Conservation (phyloP, 2,113 vertebrate genomes). For the Aptenodytes patagonicus region DNA sequence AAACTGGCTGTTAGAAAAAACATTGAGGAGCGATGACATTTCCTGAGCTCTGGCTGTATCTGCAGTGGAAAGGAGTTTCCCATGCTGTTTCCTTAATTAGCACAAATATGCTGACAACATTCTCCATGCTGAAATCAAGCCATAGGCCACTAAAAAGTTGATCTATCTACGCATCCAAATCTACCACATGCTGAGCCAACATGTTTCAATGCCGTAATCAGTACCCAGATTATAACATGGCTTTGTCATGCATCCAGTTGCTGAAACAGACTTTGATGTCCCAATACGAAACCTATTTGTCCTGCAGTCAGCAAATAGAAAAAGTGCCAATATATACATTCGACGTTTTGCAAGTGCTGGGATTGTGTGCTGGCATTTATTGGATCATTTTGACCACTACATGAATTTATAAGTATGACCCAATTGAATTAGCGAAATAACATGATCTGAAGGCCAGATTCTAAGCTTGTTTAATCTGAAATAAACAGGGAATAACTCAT, state of each 20-base stretch:
- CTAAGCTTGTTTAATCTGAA: background rate
- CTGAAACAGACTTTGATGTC: constrained; percentile 56
- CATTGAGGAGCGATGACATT: background rate
- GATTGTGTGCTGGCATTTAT: background rate
- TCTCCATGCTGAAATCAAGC: constrained; percentile 32
- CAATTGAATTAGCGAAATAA: background rate
- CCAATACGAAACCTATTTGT: constrained; percentile 47
- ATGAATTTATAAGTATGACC: background rate
- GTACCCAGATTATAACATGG: constrained; percentile 37
- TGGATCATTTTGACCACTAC: background rate
- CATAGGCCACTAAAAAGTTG: constrained; percentile 47
- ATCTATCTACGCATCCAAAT: background rate
- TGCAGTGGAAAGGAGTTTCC: constrained; percentile 38
- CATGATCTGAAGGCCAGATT: background rate
- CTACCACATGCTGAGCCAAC: constrained; percentile 31
- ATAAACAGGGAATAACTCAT: background rate
- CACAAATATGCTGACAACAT: constrained; percentile 42
- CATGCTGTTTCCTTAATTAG: constrained; percentile 7
- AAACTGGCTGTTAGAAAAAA: background rate
- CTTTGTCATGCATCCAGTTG: constrained; percentile 46
- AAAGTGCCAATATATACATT: constrained; percentile 26
- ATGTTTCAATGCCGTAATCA: constrained; percentile 27
- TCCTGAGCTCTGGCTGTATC: constrained; percentile 11
- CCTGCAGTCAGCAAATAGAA: constrained; percentile 38
- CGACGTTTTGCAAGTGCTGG: background rate